phyloP scores from a whole-genome alignment of 2,888 invertebrate species.

The Euplagia quadripunctaria region DNA sequence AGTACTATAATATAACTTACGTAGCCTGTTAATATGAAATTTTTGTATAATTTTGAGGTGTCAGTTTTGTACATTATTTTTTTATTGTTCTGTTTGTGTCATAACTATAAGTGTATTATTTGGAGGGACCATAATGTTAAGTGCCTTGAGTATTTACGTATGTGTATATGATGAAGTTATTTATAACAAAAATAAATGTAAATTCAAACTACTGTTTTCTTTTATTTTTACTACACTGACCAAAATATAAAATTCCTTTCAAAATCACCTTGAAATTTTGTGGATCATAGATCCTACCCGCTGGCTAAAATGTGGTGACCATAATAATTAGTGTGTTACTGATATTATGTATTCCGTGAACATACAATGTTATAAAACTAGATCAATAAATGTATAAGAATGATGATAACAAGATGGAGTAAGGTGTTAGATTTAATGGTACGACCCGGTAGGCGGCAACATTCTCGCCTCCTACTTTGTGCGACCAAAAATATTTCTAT shows the following conservation, averaged over 20 bases:
- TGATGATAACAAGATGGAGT: no score
- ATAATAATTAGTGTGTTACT: neutral
- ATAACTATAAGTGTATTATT: conserved; percentile 67
- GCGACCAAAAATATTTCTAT: no score
- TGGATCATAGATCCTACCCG: neutral
- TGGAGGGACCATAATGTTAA: conserved; percentile 83
- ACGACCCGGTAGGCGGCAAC: no score
- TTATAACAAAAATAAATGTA: conserved; percentile 65
- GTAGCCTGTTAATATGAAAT: conserved; percentile 37
- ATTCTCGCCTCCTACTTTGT: no score
- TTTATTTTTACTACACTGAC: conserved; percentile 21
- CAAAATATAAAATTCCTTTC: neutral
- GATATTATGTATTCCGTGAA: neutral
- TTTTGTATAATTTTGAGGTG: conserved; percentile 24
- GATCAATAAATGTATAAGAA: no score
- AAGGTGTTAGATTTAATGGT: no score
- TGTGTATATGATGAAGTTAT: conserved; percentile 75
- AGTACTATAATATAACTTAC: conserved; percentile 20
- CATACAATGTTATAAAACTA: no score
- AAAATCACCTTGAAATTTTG: neutral
- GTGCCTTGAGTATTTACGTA: conserved; percentile 80
- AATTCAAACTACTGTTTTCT: conserved; percentile 51
- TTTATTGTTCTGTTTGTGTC: conserved; percentile 56
- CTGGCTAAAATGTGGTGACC: neutral
- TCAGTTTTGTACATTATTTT: conserved; percentile 56